phyloP scores from a whole-genome alignment of 2,888 invertebrate species.

The Cybosia mesomella region DNA sequence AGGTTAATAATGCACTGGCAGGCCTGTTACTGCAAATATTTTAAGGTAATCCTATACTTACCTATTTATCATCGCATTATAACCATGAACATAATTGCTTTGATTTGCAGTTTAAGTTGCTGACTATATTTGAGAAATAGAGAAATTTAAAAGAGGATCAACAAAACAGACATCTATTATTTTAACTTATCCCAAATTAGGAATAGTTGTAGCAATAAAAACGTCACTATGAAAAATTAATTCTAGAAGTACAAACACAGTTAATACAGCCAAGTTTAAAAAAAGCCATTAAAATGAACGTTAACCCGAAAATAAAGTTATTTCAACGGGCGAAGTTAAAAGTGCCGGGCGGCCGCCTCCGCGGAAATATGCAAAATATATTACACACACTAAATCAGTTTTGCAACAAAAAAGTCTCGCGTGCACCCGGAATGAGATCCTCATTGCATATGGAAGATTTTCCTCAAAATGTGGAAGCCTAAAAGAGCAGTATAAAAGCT shows the following conservation, averaged over 20 bases:
- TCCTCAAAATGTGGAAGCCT: slow-evolving; percentile 45
- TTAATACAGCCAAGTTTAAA: slow-evolving; percentile 49
- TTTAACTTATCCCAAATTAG: slow-evolving; percentile 32
- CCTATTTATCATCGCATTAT: no score
- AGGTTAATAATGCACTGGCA: no score
- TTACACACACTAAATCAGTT: slow-evolving; percentile 64
- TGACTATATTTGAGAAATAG: no score
- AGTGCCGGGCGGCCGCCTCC: slow-evolving; percentile 55
- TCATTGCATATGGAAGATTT: slow-evolving; percentile 56
- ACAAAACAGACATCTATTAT: slow-evolving; percentile 13
- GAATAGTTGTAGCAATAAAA: slow-evolving; percentile 38
- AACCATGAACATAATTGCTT: no score
- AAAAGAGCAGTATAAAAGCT: slow-evolving; percentile 30
- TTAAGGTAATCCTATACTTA: no score
- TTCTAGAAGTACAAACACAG: slow-evolving; percentile 20
- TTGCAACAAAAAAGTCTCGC: slow-evolving; percentile 49
- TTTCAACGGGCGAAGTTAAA: slow-evolving; percentile 62
- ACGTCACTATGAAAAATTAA: slow-evolving; percentile 36
- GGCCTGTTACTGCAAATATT: no score
- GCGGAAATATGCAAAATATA: slow-evolving; percentile 63
- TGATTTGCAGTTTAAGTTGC: no score
- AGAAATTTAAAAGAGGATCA: no score
- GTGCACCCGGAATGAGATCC: slow-evolving; percentile 49
- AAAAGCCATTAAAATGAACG: slow-evolving; percentile 63
- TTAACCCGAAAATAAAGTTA: slow-evolving; percentile 73